Conservation (phyloP, 2,888 invertebrate species). For the Troides oblongomaculatus region DNA sequence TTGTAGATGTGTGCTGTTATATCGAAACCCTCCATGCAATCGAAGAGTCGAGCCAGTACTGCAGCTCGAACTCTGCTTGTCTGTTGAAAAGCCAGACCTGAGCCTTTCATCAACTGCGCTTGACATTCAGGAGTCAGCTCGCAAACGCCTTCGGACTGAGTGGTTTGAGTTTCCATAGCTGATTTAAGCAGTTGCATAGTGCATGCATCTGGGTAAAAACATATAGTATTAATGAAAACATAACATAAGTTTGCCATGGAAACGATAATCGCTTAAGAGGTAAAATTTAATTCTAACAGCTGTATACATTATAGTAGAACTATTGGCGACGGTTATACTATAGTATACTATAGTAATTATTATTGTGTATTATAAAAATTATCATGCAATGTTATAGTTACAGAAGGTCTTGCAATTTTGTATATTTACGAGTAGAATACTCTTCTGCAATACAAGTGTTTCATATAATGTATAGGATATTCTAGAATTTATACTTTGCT, state of each 20-base stretch:
- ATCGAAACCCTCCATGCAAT: constrained; percentile 67
- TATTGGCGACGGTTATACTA: neutral
- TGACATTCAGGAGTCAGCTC: constrained; percentile 66
- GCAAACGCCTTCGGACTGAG: constrained; percentile 59
- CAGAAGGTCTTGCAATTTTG: neutral
- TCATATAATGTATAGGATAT: neutral
- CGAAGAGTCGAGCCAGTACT: constrained; percentile 58
- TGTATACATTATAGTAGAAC: neutral
- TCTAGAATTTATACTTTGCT: neutral
- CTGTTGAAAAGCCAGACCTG: constrained; percentile 69
- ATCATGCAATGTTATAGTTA: neutral
- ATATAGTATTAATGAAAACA: neutral
- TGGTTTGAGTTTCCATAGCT: constrained; percentile 68
- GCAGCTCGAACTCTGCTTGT: constrained; percentile 63
- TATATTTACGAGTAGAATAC: too few species aligned
- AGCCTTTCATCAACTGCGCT: constrained; percentile 62
- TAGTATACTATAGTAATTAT: too few species aligned
- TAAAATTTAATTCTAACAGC: neutral
- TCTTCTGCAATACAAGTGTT: neutral
- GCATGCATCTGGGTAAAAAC: constrained; percentile 65
- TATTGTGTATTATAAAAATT: neutral
- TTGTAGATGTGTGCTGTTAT: constrained; percentile 67
- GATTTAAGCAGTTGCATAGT: constrained; percentile 72
- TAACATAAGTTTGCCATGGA: neutral
- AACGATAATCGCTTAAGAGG: neutral